phyloP scores from a whole-genome alignment of 2,113 vertebrate genomes.

The Indri indri region DNA sequence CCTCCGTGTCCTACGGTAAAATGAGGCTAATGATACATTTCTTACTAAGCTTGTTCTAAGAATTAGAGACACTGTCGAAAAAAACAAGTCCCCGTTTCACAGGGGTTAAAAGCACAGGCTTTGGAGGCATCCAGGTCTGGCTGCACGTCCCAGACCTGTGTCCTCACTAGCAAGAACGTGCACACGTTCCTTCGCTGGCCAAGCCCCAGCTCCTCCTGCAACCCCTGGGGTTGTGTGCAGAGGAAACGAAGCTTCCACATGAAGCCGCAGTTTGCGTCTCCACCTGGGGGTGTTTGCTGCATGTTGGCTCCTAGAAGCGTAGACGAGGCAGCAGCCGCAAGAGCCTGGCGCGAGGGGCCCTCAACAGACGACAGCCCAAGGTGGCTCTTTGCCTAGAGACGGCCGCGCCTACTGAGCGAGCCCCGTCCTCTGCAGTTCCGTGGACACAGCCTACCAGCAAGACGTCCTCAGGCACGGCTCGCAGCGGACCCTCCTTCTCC shows the following conservation, averaged over 20 bases:
- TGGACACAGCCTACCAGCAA: rapidly evolving
- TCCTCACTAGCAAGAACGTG: background rate
- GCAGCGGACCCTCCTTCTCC: rapidly evolving
- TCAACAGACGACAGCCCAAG: rapidly evolving
- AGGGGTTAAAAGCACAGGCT: background rate
- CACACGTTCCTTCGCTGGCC: background rate
- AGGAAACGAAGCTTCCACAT: rapidly evolving
- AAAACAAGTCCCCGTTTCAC: background rate
- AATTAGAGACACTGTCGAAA: background rate
- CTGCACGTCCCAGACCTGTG: background rate
- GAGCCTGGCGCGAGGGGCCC: background rate
- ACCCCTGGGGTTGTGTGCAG: background rate
- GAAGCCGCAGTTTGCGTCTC: background rate
- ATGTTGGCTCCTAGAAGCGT: rapidly evolving
- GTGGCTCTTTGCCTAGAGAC: rapidly evolving
- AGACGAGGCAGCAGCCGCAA: background rate
- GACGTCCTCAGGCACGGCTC: rapidly evolving
- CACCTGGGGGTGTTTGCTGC: rapidly evolving
- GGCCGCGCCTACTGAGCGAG: rapidly evolving
- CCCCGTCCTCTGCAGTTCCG: background rate
- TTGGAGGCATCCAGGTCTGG: background rate
- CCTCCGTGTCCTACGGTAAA: too few relatives aligned
- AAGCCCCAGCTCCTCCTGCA: background rate
- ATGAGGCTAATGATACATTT: rapidly evolving
- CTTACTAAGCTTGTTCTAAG: background rate